Evolutionary conservation across 2,113 vertebrate genomes (phyloP), one percentile per base, ranked within the genome.

Genomic region (Benitochromis conjunctus): DNA sequence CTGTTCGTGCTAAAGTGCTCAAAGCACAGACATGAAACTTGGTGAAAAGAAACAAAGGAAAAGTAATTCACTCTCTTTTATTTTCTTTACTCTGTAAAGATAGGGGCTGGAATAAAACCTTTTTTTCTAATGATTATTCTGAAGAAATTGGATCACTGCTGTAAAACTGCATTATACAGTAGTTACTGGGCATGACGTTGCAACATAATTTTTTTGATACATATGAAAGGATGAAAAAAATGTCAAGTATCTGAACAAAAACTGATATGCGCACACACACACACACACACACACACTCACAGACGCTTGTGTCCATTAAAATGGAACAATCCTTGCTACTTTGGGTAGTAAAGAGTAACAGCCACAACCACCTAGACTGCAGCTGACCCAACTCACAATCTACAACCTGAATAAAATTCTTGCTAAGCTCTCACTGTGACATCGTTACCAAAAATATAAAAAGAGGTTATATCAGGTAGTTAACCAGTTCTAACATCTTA

Each of bases 371-470:
- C n/a, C 60, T 64, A 64, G 7, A 78, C 31, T 12, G 51, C 19
- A 62, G 7, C 31, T 62, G 82, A 78, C 4, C 64, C 71, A 26
- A 12, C 29, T n/a, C n/a, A 34, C 38, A 36, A 24, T 48, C 69
- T 48, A 29, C 41, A 36, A 46, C 21, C 24, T 34, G 51, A 43
- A 85, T 81, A 91, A 92, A 81, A 81, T 71, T 54, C 89, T 86
- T 85, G n/a, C 86, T 86, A 91, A 84, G 76, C 85, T 89, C 84
- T 79, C 89, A 87, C 90, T 51, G 82, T 14, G 90, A 89, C 91
- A 92, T 88, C 71, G 83, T 87, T 54, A 86, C 56, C 21, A 56
- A 60, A 85, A 79, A 76, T 24, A 77, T 3, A 64, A 57, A 81
- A 84, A 24, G 64, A 48, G 41, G 36, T 88, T 91, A 66, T 38